phyloP scores from a whole-genome alignment of 2,797 vertebrate genomes.

The Cichlasoma orientale region DNA sequence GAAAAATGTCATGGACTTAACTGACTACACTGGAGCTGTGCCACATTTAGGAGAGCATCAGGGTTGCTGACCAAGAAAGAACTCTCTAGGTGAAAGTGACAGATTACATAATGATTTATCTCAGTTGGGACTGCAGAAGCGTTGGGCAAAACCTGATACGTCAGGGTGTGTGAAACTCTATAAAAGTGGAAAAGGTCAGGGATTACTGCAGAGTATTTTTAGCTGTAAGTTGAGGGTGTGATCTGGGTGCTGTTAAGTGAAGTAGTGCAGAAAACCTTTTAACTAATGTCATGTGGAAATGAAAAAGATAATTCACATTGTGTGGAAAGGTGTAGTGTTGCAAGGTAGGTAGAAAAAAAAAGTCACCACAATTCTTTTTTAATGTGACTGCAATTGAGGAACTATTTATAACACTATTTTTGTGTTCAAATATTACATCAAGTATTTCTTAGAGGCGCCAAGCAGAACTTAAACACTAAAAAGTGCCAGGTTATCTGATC shows the following conservation, averaged over 20 bases:
- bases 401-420: background rate
- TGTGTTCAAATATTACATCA: background rate
- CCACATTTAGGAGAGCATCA: conserved; percentile 18
- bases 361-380: background rate
- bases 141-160: conserved; percentile 60
- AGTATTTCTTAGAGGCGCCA: background rate
- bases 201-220: conserved; percentile 66
- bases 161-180: conserved; percentile 36
- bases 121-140: conserved; percentile 9
- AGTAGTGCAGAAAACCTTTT: conserved; percentile 21
- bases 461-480: background rate
- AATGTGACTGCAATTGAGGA: background rate
- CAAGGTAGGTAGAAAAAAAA: background rate
- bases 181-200: conserved; percentile 65
- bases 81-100: conserved; percentile 45
- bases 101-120: conserved; percentile 64
- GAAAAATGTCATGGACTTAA: conserved; percentile 41
- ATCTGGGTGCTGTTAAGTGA: conserved; percentile 22
- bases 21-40: conserved; percentile 31
- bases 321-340: background rate
- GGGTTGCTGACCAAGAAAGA: conserved; percentile 41
- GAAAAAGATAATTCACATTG: background rate
- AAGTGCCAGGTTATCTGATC: conserved; percentile 31
- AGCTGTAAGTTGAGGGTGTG: conserved; percentile 31
- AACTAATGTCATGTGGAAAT: background rate